Percentiles rank a stretch among this genome's conserved stretches.
Conservation (phyloP, 2,113 vertebrate genomes). For the Xyliphius kryptos region DNA sequence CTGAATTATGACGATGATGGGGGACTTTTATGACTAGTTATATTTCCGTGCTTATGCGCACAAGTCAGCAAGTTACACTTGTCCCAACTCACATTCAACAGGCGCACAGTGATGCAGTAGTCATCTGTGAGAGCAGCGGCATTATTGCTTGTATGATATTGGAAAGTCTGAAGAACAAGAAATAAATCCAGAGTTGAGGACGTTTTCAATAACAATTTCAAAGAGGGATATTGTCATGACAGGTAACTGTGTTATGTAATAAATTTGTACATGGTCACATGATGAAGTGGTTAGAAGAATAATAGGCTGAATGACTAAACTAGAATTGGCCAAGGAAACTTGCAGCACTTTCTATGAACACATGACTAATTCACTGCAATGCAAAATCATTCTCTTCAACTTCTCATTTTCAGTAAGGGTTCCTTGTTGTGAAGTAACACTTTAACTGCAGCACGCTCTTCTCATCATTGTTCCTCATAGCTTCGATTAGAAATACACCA, state of each 20-base stretch:
- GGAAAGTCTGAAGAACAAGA: background rate
- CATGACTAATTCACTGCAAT: background rate
- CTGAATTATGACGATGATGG: conserved; percentile 1
- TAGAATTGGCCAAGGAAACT: background rate
- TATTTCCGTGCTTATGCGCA: background rate
- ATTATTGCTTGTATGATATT: background rate
- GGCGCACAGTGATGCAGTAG: too few relatives aligned
- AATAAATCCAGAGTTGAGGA: background rate
- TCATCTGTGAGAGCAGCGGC: too few relatives aligned
- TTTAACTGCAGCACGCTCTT: background rate
- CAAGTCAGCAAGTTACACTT: too few relatives aligned
- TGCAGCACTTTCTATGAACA: background rate
- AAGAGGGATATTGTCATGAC: background rate
- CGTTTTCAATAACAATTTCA: background rate
- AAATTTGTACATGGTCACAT: background rate
- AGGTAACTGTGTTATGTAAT: background rate
- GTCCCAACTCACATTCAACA: too few relatives aligned
- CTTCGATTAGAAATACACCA: background rate
- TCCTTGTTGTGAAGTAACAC: background rate
- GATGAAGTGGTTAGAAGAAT: background rate
- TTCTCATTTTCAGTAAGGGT: background rate
- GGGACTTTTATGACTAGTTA: background rate
- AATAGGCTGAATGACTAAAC: background rate
- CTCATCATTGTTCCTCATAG: conserved; percentile 11
- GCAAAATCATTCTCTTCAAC: background rate